A percentile compares a stretch with the other conserved stretches of the same genome.
These are phyloP conservation scores for Gryllus longicercus DNA, from an alignment of 2,888 invertebrate species.

Conservation along the genomic window DNA sequence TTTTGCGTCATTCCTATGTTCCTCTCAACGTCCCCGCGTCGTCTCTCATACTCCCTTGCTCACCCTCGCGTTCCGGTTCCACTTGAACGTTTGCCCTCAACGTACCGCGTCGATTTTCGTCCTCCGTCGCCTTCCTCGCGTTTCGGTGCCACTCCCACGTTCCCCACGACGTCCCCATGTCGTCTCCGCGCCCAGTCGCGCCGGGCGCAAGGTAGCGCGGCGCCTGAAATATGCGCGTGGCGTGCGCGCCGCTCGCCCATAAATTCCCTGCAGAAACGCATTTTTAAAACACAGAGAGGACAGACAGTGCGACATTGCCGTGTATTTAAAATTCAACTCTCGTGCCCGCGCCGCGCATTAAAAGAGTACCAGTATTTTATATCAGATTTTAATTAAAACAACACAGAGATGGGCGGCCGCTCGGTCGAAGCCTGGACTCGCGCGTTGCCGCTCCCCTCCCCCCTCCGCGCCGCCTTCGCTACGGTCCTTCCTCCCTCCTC, in stretches of 20 bases:
- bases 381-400: slow-evolving; percentile 17
- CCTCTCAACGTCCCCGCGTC: too few relatives aligned
- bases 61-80: too few relatives aligned
- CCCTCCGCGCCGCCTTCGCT: too few relatives aligned
- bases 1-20: too few relatives aligned
- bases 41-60: too few relatives aligned
- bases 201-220: neutral
- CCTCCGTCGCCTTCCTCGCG: too few relatives aligned
- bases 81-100: too few relatives aligned
- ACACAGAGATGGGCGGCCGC: slow-evolving; percentile 2
- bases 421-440: neutral
- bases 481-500: too few relatives aligned
- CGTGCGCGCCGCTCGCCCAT: neutral
- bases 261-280: neutral
- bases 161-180: too few relatives aligned
- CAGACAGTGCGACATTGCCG: slow-evolving; percentile 17
- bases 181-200: too few relatives aligned
- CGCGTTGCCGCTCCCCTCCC: neutral
- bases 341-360: neutral
- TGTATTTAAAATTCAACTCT: neutral
- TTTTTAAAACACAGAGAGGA: slow-evolving; percentile 17
- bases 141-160: too few relatives aligned
- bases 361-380: slow-evolving; percentile 17
- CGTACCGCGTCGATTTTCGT: too few relatives aligned
- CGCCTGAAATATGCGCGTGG: slow-evolving; percentile 17